Base-by-base conservation (phyloP, 2,888 invertebrate species). In the Oxystoma pomonae region DNA sequence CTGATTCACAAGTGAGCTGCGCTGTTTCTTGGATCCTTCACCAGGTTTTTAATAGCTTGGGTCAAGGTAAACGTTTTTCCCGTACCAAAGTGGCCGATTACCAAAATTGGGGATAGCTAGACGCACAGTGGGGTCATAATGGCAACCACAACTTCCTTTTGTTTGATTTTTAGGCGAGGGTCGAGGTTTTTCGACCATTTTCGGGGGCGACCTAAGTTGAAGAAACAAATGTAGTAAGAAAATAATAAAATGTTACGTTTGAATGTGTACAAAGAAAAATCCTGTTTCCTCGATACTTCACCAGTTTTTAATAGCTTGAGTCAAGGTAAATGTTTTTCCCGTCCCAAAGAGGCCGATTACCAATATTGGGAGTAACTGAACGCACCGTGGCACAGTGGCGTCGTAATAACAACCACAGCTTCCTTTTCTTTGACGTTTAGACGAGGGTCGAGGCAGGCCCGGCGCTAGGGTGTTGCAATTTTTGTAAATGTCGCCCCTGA, bases 191-290 rank as follows among this genome's bases (percentile, higher is more conserved):
- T n/a, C n/a, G n/a, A n/a, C n/a, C n/a, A n/a, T n/a, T n/a, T n/a
- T n/a, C n/a, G n/a, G n/a, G n/a, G n/a, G n/a, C n/a, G n/a, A n/a
- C n/a, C n/a, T n/a, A n/a, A n/a, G n/a, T n/a, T n/a, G n/a, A n/a
- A n/a, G n/a, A n/a, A n/a, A n/a, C n/a, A n/a, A n/a, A n/a, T n/a
- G n/a, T n/a, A n/a, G n/a, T n/a, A n/a, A n/a, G n/a, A n/a, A n/a
- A n/a, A n/a, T n/a, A n/a, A n/a, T n/a, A n/a, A n/a, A n/a, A n/a
- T n/a, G n/a, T n/a, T n/a, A n/a, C n/a, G 80, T 94, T 93, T 58
- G 92, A 92, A 80, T 93, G 92, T 1, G 93, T 93, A 76, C 93
- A 94, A 60, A 94, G 88, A 66, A 94, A 82, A 60, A 94, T 87
- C 73, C 88, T 85, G 20, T 88, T 86, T 18, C 86, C 83, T 0